These are phyloP conservation scores for Macquaria ambigua DNA, from an alignment of 2,113 vertebrate genomes.

Conservation along the genomic window DNA sequence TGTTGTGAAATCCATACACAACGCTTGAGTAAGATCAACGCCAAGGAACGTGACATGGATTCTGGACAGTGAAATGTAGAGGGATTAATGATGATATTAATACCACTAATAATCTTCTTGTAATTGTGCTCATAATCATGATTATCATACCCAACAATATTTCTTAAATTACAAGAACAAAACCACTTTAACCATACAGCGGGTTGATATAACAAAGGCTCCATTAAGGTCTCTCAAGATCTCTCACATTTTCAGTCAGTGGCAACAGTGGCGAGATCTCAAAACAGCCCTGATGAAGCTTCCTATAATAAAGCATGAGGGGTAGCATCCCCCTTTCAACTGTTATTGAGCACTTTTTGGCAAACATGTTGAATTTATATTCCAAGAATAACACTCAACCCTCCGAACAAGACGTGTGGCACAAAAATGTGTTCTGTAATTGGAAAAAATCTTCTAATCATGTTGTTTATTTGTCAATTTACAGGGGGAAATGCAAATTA, in stretches of 20 bases:
- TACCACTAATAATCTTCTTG: not conserved
- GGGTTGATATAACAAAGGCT: not conserved
- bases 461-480: not conserved
- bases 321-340: too few relatives aligned
- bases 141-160: not conserved
- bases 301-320: not conserved
- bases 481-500: not conserved
- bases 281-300: not conserved
- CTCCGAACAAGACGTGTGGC: not conserved
- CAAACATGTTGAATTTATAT: too few relatives aligned
- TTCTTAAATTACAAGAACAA: not conserved
- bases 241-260: not conserved
- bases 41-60: not conserved
- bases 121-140: not conserved
- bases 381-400: not conserved
- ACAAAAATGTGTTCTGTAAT: not conserved
- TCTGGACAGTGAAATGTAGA: not conserved
- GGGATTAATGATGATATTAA: not conserved
- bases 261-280: not conserved
- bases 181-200: not conserved
- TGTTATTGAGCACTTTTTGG: too few relatives aligned
- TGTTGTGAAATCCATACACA: slow-evolving; percentile 57
- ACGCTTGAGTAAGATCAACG: slow-evolving; percentile 9
- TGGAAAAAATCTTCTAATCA: not conserved
- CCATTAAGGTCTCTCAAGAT: not conserved